These are phyloP conservation scores for Mystacides longicornis DNA, from an alignment of 2,888 invertebrate species.

Conservation along the genomic window DNA sequence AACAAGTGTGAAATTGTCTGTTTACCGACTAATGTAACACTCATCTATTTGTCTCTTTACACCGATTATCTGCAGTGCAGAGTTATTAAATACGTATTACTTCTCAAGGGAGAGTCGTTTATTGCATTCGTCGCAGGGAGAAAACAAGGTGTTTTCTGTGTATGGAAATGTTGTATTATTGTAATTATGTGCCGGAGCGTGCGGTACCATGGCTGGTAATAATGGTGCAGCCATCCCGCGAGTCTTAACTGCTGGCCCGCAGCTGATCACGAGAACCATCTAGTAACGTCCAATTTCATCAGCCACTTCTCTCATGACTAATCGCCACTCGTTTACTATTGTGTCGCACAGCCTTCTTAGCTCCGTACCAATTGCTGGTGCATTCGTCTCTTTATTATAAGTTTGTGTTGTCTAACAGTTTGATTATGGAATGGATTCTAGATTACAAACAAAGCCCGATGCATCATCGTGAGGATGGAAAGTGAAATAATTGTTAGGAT, in stretches of 20 bases:
- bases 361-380: no score
- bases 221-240: background rate
- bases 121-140: background rate
- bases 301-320: background rate
- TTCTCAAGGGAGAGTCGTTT: background rate
- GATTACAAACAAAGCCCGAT: no score
- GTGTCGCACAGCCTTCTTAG: no score
- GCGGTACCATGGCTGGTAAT: background rate
- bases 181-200: background rate
- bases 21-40: background rate
- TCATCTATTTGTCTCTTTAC: background rate
- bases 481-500: conserved; percentile 1
- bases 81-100: background rate
- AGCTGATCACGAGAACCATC: background rate
- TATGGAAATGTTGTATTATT: background rate
- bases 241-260: background rate
- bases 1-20: background rate
- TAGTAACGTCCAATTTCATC: conserved; percentile 1
- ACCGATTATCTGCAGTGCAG: background rate
- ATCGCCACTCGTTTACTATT: no score
- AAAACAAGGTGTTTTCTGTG: background rate
- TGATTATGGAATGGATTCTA: no score
- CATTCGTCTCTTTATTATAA: background rate
- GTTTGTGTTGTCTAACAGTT: background rate
- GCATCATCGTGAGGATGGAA: conserved; percentile 6